Base-by-base conservation (phyloP, 2,797 vertebrate species). In the Astyanax mexicanus region DNA sequence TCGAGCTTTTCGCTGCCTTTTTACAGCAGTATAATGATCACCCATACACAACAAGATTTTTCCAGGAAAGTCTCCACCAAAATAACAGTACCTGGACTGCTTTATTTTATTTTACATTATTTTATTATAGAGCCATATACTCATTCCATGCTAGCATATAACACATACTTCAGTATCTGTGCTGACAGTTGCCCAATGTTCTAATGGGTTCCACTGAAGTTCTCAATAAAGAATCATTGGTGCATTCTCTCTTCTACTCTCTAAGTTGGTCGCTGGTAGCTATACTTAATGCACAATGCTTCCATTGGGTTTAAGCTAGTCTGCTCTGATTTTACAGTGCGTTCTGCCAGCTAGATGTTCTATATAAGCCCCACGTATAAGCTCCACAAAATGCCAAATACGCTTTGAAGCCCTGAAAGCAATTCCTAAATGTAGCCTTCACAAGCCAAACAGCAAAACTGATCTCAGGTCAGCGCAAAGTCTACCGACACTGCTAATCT, bases 401-500 rank as follows among this genome's bases (percentile, higher is more conserved):
- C 44, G 27, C 49, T 77, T 42, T 64, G 38, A 71, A 64, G 17
- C 35, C 27, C 42, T 27, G 60, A 60, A 54, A 62, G 5, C n/a
- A 35, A 61, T n/a, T 51, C n/a, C 4, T 1, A 61, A 57, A 54
- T 38, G 51, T 49, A 67, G 45, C 19, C 42, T 54, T 74, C 77
- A 47, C 47, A 70, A 76, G 55, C 13, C n/a, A 70, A 78, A 45
- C 40, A 61, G 61, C 29, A 10, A 67, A 55, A 64, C 23, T 29
- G 4, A 69, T 72, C 55, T 61, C 57, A 21, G 54, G 17, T 32
- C 12, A 67, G 65, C 49, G 25, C 64, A n/a, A 74, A 58, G 38
- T 74, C 60, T 64, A 37, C 6, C n/a, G 25, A 80, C 6, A 3
- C 72, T 75, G 77, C 88, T 85, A 32, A 92, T 92, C 89, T 90